These are phyloP conservation scores for Hypotaenidia okinawae DNA, from an alignment of 2,797 vertebrate species.

Conservation along the genomic window DNA sequence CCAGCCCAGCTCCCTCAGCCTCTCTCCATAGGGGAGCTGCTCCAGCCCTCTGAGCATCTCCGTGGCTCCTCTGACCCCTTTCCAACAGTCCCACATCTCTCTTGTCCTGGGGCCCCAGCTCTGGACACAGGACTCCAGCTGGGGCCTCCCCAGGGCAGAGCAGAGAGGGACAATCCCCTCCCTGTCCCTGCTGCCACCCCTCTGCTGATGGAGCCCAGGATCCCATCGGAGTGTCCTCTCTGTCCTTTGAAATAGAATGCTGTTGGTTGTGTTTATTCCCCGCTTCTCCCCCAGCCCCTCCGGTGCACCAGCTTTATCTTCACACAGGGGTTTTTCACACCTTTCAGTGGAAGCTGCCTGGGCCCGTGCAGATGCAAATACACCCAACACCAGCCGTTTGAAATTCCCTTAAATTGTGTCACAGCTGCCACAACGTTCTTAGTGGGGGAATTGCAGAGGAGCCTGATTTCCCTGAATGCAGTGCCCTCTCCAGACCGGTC, in stretches of 20 bases:
- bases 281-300: not conserved
- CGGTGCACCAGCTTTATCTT: not conserved
- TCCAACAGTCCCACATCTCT: too few species aligned
- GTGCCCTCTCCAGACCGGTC: not conserved
- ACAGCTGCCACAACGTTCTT: not conserved
- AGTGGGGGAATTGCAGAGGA: not conserved
- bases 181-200: too few species aligned
- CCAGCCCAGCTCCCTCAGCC: too few species aligned
- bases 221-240: too few species aligned
- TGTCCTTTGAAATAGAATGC: not conserved
- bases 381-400: accelerated
- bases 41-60: too few species aligned
- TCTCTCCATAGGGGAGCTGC: too few species aligned
- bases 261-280: not conserved
- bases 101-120: too few species aligned
- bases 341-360: not conserved
- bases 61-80: too few species aligned
- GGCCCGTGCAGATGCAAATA: accelerated
- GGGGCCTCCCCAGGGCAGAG: too few species aligned
- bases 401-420: not conserved
- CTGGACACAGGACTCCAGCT: too few species aligned
- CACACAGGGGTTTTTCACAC: not conserved
- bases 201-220: too few species aligned
- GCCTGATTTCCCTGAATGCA: not conserved
- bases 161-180: too few species aligned